Percentiles rank a stretch among this genome's conserved stretches.
Conservation (phyloP, 1,140 invertebrate genomes). For the Lucilia cuprina region DNA sequence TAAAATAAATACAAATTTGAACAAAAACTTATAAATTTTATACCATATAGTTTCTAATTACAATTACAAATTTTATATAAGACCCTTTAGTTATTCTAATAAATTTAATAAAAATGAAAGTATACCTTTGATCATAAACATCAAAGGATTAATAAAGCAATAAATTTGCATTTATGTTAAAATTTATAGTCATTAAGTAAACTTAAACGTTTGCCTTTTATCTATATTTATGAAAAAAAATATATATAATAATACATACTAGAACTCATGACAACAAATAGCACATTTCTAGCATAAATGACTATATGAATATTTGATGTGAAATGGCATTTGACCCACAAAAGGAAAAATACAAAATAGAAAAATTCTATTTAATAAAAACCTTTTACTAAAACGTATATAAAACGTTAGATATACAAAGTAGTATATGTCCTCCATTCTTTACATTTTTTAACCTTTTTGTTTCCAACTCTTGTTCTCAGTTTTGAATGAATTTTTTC, state of each 20-base stretch:
- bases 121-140: not conserved
- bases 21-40: too few species aligned
- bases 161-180: not conserved
- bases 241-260: not conserved
- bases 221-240: not conserved
- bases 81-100: too few species aligned
- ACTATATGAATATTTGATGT: not conserved
- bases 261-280: not conserved
- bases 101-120: too few species aligned
- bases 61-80: not conserved
- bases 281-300: not conserved
- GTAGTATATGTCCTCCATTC: not conserved
- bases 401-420: not conserved
- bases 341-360: not conserved
- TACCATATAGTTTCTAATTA: too few species aligned
- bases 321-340: constrained; percentile 5
- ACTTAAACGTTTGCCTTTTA: not conserved
- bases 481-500: constrained; percentile 27
- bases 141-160: constrained; percentile 3
- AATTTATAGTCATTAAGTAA: not conserved
- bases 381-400: not conserved
- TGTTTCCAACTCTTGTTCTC: not conserved
- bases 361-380: not conserved
- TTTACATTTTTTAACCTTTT: not conserved
- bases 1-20: too few species aligned